Conservation (phyloP, 1,140 invertebrate genomes). For the Polypedilum pembai region DNA sequence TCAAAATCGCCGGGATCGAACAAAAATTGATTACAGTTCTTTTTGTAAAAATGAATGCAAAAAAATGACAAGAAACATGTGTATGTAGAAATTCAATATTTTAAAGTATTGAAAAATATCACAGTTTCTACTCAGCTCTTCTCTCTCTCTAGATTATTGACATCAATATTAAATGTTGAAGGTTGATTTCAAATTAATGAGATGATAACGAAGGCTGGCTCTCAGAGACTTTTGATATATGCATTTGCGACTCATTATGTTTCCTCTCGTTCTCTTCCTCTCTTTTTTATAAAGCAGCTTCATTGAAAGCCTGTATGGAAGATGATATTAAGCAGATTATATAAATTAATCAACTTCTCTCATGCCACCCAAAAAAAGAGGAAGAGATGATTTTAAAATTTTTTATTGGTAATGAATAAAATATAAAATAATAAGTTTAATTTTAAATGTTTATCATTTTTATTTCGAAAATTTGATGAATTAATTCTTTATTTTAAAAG, state of each 20-base stretch:
- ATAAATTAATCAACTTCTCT: no score
- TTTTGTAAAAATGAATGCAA: no score
- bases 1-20: no score
- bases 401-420: no score
- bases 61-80: conserved; percentile 15
- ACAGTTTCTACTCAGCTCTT: neutral
- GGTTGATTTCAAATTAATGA: conserved; percentile 18
- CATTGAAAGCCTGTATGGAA: neutral
- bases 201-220: conserved; percentile 10
- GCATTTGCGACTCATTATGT: conserved; percentile 5
- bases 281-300: neutral
- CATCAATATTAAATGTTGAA: conserved; percentile 1
- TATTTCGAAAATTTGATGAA: no score
- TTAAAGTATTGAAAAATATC: neutral
- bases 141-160: neutral
- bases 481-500: no score
- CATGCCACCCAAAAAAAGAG: no score
- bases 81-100: conserved; percentile 18
- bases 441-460: no score
- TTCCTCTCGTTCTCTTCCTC: no score
- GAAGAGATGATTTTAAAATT: no score
- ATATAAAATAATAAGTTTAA: no score
- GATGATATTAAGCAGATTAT: neutral
- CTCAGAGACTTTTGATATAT: neutral
- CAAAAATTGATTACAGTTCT: no score